Evolutionary conservation across 2,888 invertebrate genomes (phyloP).

Genomic region (Hesperia comma): DNA sequence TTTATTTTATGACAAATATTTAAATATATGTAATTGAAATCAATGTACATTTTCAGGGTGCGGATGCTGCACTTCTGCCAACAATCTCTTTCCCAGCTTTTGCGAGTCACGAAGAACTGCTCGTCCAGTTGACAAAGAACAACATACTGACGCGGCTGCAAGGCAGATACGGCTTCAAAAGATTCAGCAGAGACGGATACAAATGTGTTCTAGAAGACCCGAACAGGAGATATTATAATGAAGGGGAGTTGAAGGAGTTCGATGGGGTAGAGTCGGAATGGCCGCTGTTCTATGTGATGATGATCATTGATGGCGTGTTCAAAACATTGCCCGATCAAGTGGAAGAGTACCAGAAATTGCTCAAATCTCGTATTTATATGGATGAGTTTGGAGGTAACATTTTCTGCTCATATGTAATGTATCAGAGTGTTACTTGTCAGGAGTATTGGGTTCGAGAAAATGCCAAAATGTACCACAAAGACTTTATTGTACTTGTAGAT

Average conservation of each 20-base stretch:
- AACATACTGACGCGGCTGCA: conserved; percentile 92
- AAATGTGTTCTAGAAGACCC: conserved; percentile 94
- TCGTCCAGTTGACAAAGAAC: conserved; percentile 93
- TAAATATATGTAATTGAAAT: conserved; percentile 1
- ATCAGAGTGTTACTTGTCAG: too few species aligned
- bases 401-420: too few species aligned
- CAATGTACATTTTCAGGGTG: conserved; percentile 86
- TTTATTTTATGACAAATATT: too few species aligned
- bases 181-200: conserved; percentile 97
- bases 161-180: conserved; percentile 96
- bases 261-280: conserved; percentile 98
- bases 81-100: conserved; percentile 99
- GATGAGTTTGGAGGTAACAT: conserved; percentile 90
- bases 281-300: conserved; percentile 97
- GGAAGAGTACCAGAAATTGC: conserved; percentile 94
- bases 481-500: too few species aligned
- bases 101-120: conserved; percentile 96
- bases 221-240: conserved; percentile 90
- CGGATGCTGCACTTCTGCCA: conserved; percentile 95
- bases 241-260: conserved; percentile 97
- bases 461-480: too few species aligned
- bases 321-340: conserved; percentile 94
- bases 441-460: too few species aligned
- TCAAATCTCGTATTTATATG: conserved; percentile 91
- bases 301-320: conserved; percentile 98